phyloP scores from a whole-genome alignment of 2,888 invertebrate genomes.

The Lacanobia oleracea region DNA sequence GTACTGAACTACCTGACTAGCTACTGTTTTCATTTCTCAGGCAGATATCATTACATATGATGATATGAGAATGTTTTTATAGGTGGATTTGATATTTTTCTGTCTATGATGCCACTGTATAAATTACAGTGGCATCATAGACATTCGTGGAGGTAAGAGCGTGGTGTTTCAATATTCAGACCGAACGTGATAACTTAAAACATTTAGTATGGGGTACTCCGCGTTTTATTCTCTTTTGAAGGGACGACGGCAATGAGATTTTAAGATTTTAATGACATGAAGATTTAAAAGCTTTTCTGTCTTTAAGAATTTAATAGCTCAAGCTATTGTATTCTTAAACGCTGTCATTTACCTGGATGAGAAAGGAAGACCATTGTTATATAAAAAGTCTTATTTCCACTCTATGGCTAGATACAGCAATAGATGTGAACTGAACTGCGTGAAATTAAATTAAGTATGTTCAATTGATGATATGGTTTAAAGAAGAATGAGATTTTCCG shows the following conservation, averaged over 20 bases:
- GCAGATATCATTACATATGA: no score
- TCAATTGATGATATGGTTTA: background rate
- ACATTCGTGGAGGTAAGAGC: background rate
- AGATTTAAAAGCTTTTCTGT: constrained; percentile 43
- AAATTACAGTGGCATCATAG: background rate
- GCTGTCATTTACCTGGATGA: background rate
- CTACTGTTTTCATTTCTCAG: background rate
- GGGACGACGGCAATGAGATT: background rate
- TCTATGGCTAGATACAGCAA: background rate
- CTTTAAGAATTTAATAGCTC: constrained; percentile 52
- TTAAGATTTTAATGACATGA: constrained; percentile 45
- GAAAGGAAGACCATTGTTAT: constrained; percentile 20
- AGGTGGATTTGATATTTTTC: background rate
- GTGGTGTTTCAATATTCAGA: background rate
- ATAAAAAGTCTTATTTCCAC: constrained; percentile 4
- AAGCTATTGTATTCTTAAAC: constrained; percentile 41
- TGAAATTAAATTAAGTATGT: background rate
- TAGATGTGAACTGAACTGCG: background rate
- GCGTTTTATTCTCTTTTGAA: constrained; percentile 1
- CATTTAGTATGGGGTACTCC: no score
- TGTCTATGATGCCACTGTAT: background rate
- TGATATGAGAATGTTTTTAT: background rate
- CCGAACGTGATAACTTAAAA: no score
- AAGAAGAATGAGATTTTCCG: background rate
- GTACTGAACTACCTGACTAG: background rate